Evolutionary conservation across 2,113 vertebrate species (phyloP).

Genomic region (Vulpes ferrilata): DNA sequence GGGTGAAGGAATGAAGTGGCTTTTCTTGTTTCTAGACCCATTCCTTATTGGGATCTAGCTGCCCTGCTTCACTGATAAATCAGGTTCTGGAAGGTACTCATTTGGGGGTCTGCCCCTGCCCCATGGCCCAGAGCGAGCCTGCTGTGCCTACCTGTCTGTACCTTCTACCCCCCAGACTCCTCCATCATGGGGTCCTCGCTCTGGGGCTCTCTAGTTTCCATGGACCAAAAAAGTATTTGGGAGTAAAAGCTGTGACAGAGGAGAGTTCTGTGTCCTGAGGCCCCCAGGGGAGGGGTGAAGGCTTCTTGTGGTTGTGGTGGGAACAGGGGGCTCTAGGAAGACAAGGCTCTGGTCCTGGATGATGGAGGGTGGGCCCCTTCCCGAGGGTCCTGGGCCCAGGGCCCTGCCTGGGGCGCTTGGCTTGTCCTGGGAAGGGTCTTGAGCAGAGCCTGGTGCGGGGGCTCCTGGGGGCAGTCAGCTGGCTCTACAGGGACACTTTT

Average conservation of each 20-base stretch:
- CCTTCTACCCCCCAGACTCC: neutral
- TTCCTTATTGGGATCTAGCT: neutral
- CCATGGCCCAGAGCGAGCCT: fast-evolving
- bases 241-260: neutral
- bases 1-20: neutral
- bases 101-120: neutral
- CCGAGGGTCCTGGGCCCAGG: neutral
- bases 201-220: neutral
- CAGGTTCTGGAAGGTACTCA: neutral
- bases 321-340: neutral
- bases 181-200: neutral
- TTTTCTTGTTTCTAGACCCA: neutral
- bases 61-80: fast-evolving
- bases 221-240: neutral
- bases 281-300: neutral
- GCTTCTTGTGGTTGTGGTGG: no score
- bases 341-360: neutral
- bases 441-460: neutral
- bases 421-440: no score
- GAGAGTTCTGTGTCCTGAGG: neutral
- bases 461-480: neutral
- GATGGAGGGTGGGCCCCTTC: fast-evolving
- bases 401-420: neutral
- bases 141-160: no score
- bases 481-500: fast-evolving